Conservation (phyloP, 2,888 invertebrate genomes). For the Ophion ventricosus region DNA sequence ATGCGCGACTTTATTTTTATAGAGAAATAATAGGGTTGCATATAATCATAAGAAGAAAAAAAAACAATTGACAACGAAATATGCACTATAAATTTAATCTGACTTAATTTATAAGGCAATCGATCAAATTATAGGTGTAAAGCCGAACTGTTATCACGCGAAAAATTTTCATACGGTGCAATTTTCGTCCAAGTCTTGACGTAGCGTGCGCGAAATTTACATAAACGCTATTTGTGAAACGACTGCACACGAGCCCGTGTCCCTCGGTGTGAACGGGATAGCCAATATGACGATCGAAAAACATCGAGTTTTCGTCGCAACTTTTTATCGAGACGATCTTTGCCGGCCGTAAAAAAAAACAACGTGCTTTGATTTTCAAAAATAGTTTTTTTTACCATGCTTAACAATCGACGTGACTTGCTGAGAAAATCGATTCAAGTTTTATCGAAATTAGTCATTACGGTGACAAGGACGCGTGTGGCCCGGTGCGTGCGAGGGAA, state of each 20-base stretch:
- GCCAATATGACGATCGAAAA: slow-evolving; percentile 38
- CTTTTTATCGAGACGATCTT: not conserved
- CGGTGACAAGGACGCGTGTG: slow-evolving; percentile 69
- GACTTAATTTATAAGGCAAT: too few relatives aligned
- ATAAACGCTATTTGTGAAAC: slow-evolving; percentile 70
- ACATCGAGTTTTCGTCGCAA: not conserved
- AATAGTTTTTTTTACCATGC: not conserved
- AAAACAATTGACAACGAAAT: not conserved
- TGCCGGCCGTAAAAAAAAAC: not conserved
- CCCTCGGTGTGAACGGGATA: not conserved
- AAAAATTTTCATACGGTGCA: slow-evolving; percentile 62
- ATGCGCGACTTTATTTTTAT: too few relatives aligned
- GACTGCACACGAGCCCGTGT: slow-evolving; percentile 51
- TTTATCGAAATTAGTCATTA: slow-evolving; percentile 74
- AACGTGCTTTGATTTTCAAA: not conserved
- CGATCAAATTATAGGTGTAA: not conserved
- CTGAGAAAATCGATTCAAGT: slow-evolving; percentile 41
- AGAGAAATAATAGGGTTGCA: not conserved
- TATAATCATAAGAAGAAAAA: not conserved
- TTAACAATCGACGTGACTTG: slow-evolving; percentile 2
- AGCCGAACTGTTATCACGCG: not conserved
- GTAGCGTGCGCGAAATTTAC: slow-evolving; percentile 64
- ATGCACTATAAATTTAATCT: not conserved
- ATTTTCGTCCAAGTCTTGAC: slow-evolving; percentile 18
- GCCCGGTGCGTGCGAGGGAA: slow-evolving; percentile 65